Evolutionary conservation across 2,888 invertebrate species (phyloP).

Genomic region (Eubasilissa splendida): DNA sequence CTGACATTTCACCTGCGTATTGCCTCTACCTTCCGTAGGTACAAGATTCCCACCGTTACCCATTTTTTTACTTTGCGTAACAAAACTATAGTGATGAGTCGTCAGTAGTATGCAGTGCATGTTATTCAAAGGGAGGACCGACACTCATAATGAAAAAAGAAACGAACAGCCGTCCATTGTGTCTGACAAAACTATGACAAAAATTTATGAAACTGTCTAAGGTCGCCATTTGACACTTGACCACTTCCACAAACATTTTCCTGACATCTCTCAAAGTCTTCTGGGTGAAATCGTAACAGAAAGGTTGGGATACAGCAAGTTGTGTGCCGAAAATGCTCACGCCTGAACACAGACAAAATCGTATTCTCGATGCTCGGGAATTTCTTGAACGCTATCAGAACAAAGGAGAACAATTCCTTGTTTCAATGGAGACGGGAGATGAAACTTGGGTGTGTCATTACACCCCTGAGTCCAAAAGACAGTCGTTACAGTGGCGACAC

Average conservation of each 20-base stretch:
- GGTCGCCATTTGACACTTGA: slow-evolving; percentile 1
- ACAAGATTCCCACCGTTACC: too few species aligned
- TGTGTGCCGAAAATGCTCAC: not conserved
- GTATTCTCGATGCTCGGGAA: not conserved
- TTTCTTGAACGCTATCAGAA: not conserved
- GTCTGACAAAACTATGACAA: not conserved
- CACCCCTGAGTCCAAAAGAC: too few species aligned
- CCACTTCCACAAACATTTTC: not conserved
- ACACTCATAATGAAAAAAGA: not conserved
- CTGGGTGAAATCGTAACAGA: not conserved
- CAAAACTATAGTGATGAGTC: too few species aligned
- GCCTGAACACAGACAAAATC: not conserved
- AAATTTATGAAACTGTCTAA: not conserved
- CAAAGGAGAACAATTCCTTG: not conserved
- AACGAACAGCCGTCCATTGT: not conserved
- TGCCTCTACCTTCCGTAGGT: too few species aligned
- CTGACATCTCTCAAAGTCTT: slow-evolving; percentile 1
- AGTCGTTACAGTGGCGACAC: too few species aligned
- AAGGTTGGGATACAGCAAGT: slow-evolving; percentile 1
- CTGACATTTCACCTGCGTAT: too few species aligned
- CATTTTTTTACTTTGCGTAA: too few species aligned
- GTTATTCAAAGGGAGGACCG: not conserved
- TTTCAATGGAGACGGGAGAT: too few species aligned
- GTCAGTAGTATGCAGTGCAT: too few species aligned
- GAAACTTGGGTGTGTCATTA: too few species aligned